A percentile compares a stretch with the other conserved stretches of the same genome.
Evolutionary conservation across 2,797 vertebrate species (phyloP).

Genomic region (Hybognathus amarus): DNA sequence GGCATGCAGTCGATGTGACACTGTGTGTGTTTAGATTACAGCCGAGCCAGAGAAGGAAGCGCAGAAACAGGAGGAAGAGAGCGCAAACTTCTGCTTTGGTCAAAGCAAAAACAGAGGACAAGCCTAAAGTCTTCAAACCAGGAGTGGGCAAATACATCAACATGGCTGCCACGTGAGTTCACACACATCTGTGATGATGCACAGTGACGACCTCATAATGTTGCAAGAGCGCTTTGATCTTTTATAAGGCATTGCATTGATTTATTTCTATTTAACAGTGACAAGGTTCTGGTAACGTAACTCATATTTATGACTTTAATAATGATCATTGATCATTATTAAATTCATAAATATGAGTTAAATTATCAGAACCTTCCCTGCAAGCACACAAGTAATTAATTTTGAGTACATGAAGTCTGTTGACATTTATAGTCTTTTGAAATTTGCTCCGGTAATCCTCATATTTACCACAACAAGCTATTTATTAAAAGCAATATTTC

Average conservation of each 20-base stretch:
- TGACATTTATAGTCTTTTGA: background rate
- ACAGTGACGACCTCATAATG: too few relatives aligned
- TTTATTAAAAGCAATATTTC: background rate
- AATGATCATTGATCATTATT: background rate
- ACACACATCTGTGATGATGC: background rate
- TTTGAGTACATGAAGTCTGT: background rate
- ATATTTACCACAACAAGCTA: background rate
- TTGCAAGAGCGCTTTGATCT: background rate
- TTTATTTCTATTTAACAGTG: background rate
- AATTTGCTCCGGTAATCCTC: background rate
- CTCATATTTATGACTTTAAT: background rate
- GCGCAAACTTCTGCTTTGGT: slow-evolving; percentile 68
- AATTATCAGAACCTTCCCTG: background rate
- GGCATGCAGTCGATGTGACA: background rate
- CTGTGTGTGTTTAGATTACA: slow-evolving; percentile 79
- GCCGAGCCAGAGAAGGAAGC: slow-evolving; percentile 84
- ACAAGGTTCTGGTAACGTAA: background rate
- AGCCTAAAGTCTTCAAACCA: slow-evolving; percentile 86
- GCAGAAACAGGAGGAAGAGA: slow-evolving; percentile 80
- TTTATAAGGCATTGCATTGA: background rate
- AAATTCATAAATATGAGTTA: background rate
- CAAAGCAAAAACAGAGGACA: slow-evolving; percentile 74
- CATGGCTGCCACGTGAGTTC: slow-evolving; percentile 82
- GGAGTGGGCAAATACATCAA: slow-evolving; percentile 98
- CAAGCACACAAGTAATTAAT: background rate